Conservation (phyloP, 2,888 invertebrate genomes). For the Cotesia congregata region DNA sequence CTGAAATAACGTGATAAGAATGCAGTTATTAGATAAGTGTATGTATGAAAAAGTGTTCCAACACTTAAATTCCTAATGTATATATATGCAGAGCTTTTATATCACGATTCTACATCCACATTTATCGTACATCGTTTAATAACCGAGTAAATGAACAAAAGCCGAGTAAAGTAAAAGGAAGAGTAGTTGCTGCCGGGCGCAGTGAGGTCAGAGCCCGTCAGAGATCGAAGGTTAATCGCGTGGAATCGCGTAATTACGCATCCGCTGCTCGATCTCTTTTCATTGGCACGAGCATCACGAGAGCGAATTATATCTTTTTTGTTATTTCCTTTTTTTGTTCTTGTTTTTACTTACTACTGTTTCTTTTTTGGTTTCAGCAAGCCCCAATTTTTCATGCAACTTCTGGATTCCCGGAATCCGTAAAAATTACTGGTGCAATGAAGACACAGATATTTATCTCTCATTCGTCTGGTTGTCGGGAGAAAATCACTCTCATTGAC, state of each 20-base stretch:
- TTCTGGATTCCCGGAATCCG: conserved; percentile 9
- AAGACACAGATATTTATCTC: conserved; percentile 18
- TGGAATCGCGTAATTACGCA: conserved; percentile 36
- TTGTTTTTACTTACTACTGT: neutral
- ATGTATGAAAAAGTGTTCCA: neutral
- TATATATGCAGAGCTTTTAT: conserved; percentile 3
- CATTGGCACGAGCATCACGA: conserved; percentile 13
- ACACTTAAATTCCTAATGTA: neutral
- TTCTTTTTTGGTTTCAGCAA: neutral
- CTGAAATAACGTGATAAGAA: conserved; percentile 22
- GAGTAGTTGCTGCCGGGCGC: conserved; percentile 13
- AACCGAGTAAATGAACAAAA: conserved; percentile 26
- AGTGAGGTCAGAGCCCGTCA: conserved; percentile 26
- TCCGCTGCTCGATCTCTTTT: conserved; percentile 18
- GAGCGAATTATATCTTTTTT: conserved; percentile 7
- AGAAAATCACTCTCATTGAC: conserved; percentile 21
- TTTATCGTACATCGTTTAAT: conserved; percentile 14
- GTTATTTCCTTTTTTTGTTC: neutral
- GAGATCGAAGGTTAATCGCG: conserved; percentile 30
- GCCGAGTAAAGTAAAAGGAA: conserved; percentile 9
- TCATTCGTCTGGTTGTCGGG: conserved; percentile 1
- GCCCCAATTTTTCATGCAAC: neutral
- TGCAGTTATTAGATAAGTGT: conserved; percentile 2
- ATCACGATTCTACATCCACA: conserved; percentile 3
- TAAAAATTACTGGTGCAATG: conserved; percentile 22